Evolutionary conservation across 2,113 vertebrate species (phyloP).

Genomic region (Cichladusa arquata): DNA sequence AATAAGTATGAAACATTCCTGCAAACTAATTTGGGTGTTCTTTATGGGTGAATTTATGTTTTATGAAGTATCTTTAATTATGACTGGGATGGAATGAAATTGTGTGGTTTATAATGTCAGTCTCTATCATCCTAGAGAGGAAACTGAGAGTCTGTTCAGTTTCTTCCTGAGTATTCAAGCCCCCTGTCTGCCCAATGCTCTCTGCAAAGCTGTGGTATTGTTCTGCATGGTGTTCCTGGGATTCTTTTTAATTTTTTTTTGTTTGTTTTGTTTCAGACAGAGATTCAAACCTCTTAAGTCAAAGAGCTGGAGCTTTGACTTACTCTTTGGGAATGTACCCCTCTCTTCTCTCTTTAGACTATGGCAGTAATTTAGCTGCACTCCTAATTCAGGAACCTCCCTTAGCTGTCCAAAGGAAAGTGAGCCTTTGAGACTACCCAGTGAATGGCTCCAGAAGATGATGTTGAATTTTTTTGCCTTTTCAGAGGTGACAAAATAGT

Average conservation of each 20-base stretch:
- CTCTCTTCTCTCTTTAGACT: not conserved
- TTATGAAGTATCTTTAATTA: not conserved
- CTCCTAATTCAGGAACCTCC: not conserved
- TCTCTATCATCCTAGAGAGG: not conserved
- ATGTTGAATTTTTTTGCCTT: not conserved
- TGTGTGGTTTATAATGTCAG: not conserved
- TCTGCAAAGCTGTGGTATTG: not conserved
- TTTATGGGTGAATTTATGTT: not conserved
- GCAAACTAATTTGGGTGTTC: not conserved
- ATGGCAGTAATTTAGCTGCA: not conserved
- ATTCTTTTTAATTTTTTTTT: fast-evolving
- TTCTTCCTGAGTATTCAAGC: not conserved
- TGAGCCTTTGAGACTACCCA: not conserved
- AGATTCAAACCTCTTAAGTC: not conserved
- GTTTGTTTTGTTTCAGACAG: not conserved
- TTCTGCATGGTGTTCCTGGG: not conserved
- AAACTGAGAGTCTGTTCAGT: not conserved
- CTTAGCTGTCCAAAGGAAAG: not conserved
- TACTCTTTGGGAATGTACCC: not conserved
- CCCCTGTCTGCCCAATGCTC: not conserved
- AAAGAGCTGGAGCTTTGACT: not conserved
- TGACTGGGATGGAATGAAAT: not conserved
- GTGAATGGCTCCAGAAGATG: not conserved
- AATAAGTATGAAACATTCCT: not conserved
- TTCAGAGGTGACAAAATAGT: not conserved